Evolutionary conservation across 2,888 invertebrate species (phyloP), one percentile per base, ranked within the genome.

Genomic region (Pantelozetes paolii): DNA sequence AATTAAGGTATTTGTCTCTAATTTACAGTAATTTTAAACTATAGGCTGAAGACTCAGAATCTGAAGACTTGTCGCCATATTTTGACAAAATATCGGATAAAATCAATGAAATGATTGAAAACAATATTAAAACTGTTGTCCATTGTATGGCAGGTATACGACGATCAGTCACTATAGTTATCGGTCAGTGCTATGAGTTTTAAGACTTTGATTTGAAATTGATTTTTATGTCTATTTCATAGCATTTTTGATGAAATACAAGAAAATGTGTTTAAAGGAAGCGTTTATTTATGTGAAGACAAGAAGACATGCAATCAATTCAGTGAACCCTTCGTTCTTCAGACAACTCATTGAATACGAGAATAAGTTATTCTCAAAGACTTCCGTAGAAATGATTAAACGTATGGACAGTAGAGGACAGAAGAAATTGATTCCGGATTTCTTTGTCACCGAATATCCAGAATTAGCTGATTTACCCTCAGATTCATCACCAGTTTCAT

Each of bases 251-350:
- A 89, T 94, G 84, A 94, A 92, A 82, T 88, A 91, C 84, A 87
- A 88, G 77, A 86, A 87, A 76, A 88, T 93, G 87, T 87, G 87
- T 9, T 85, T 95, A 18, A 85, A 88, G 5, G 88, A 90, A 77
- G 91, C 94, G 3, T 94, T 90, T 82, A 85, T 87, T 71, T 88
- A 90, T 80, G 87, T 93, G 75, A 89, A 90, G 81, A 79, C 85
- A 70, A 84, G 87, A 80, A 85, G 90, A 82, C 88, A 90, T 9
- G 89, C 91, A 83, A 89, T 94, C 88, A 90, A 78, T 94, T 94
- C 11, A 95, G 95, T 83, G 88, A 89, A 57, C n/a, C n/a, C n/a
- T n/a, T 92, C 93, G 2, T 95, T 95, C 84, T 94, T 94, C 86
- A 87, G 88, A 75, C 94, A 94, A 82, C 85, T 95, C 70, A 90